Conservation (phyloP, 2,797 vertebrate species). For the Hozukius guyotensis region DNA sequence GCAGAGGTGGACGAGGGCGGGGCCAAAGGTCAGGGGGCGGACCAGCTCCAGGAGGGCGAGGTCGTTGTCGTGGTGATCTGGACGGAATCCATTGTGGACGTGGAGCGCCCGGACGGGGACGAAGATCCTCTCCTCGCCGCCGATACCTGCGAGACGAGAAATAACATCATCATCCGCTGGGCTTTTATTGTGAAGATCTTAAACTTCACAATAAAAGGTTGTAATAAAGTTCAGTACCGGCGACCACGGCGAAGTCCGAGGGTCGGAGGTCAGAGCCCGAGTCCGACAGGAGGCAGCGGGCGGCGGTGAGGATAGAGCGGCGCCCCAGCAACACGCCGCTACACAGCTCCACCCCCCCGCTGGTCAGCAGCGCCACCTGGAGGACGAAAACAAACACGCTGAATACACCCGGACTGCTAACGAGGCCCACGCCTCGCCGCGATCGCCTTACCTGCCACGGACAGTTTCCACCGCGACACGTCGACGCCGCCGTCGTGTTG, state of each 20-base stretch:
- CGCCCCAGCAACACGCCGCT: slow-evolving; percentile 85
- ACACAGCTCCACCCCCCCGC: slow-evolving; percentile 79
- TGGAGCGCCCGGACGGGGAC: neutral
- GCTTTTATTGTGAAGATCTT: neutral
- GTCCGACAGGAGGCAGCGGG: slow-evolving; percentile 78
- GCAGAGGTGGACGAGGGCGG: slow-evolving; percentile 81
- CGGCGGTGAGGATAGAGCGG: slow-evolving; percentile 85
- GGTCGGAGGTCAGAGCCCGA: neutral
- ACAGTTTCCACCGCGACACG: slow-evolving; percentile 77
- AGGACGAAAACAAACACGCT: neutral
- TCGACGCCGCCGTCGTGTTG: neutral
- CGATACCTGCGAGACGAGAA: slow-evolving; percentile 35
- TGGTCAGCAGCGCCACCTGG: slow-evolving; percentile 85
- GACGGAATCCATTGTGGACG: slow-evolving; percentile 76
- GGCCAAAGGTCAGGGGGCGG: slow-evolving; percentile 67
- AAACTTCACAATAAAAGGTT: neutral
- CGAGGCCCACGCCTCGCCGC: neutral
- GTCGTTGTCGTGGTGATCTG: slow-evolving; percentile 78
- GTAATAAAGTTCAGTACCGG: slow-evolving; percentile 69
- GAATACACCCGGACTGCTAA: neutral
- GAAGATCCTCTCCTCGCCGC: neutral
- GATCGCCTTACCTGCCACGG: slow-evolving; percentile 90
- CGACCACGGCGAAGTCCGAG: slow-evolving; percentile 49
- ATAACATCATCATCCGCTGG: too few relatives aligned
- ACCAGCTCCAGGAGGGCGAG: slow-evolving; percentile 84